Percentiles rank a stretch among this genome's conserved stretches.
These are phyloP conservation scores for Eulemur mongoz DNA, from an alignment of 2,797 vertebrate species.

Conservation along the genomic window DNA sequence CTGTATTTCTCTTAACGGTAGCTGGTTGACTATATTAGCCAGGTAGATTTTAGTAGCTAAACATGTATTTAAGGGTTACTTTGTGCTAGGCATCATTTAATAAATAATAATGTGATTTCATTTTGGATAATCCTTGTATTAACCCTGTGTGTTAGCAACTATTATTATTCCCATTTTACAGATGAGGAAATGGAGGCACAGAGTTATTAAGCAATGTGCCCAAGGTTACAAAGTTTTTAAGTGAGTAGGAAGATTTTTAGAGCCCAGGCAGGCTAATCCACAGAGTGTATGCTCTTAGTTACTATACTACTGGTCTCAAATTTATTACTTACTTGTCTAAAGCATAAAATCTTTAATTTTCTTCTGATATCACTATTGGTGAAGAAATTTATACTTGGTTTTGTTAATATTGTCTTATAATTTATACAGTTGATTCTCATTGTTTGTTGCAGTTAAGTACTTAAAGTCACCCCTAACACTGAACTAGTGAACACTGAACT, in stretches of 20 bases:
- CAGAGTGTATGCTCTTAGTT: neutral
- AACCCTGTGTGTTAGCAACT: neutral
- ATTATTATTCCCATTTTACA: neutral
- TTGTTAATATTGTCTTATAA: slow-evolving; percentile 40
- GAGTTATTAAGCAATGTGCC: slow-evolving; percentile 11
- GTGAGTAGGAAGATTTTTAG: neutral
- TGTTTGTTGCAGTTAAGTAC: neutral
- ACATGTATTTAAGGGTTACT: slow-evolving; percentile 39
- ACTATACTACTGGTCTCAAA: neutral
- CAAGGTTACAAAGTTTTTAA: neutral
- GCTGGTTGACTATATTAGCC: neutral
- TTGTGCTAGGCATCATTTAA: slow-evolving; percentile 11
- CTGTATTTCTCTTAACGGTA: slow-evolving; percentile 32
- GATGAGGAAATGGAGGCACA: neutral
- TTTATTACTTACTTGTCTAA: slow-evolving; percentile 29
- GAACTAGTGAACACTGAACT: neutral
- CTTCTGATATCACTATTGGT: neutral
- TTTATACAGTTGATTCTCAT: neutral
- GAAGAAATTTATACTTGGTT: slow-evolving; percentile 21
- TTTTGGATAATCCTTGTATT: slow-evolving; percentile 36
- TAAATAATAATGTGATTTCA: slow-evolving; percentile 23
- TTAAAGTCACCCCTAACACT: neutral
- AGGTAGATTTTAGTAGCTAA: slow-evolving; percentile 46
- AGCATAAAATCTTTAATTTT: neutral
- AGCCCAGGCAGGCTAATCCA: neutral